Evolutionary conservation across 2,113 vertebrate species (phyloP).

Genomic region (Python bivittatus): DNA sequence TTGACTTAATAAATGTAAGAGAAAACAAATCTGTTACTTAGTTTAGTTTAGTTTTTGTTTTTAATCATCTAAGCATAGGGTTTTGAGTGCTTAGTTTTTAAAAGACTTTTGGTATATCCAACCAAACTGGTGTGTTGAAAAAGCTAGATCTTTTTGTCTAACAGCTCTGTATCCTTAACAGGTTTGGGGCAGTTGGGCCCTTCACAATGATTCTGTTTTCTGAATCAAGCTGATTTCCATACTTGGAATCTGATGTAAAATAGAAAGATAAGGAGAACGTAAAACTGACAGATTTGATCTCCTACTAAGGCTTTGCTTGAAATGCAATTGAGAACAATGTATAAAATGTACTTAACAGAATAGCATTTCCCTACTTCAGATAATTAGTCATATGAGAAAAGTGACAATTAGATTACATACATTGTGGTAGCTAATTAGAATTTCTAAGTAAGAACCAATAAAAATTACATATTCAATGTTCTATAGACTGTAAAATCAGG

Average conservation of each 20-base stretch:
- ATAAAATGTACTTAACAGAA: not conserved
- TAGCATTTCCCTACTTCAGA: not conserved
- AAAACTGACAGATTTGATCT: not conserved
- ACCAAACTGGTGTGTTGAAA: not conserved
- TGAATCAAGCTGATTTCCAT: not conserved
- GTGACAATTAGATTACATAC: not conserved
- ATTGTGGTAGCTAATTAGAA: not conserved
- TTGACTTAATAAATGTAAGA: not conserved
- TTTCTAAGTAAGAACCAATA: not conserved
- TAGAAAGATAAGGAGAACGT: not conserved
- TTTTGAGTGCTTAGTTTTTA: not conserved
- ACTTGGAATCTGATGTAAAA: not conserved
- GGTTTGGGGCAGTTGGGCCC: not conserved
- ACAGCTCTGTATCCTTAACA: not conserved
- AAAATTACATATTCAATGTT: not conserved
- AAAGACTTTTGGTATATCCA: not conserved
- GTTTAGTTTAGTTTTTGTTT: too few relatives aligned
- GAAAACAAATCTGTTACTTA: not conserved
- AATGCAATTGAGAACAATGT: not conserved
- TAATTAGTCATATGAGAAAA: slow-evolving; percentile 12
- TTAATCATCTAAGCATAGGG: not conserved
- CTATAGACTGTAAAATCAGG: not conserved
- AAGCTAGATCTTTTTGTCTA: not conserved
- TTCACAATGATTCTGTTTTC: not conserved
- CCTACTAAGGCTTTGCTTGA: not conserved